phyloP scores from a whole-genome alignment of 2,113 vertebrate species.

The Myiozetetes cayanensis region DNA sequence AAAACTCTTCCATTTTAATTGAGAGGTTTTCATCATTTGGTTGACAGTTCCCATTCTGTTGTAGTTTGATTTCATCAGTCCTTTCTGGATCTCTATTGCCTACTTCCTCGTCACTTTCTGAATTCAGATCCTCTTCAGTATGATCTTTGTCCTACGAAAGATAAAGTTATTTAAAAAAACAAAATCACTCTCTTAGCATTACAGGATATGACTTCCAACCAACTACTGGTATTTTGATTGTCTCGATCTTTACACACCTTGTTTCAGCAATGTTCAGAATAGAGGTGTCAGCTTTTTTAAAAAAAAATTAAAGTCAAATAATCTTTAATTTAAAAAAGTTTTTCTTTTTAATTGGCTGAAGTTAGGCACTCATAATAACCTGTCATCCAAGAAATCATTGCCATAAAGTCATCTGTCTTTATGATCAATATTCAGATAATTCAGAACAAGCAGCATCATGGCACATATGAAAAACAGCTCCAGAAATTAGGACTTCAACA shows the following conservation, averaged over 20 bases:
- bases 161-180: background rate
- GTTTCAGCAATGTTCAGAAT: background rate
- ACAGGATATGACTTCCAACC: background rate
- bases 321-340: too few relatives aligned
- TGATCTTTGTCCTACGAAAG: conserved; percentile 71
- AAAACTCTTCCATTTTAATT: conserved; percentile 65
- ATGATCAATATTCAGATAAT: background rate
- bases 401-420: background rate
- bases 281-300: background rate
- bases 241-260: background rate
- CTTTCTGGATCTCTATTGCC: conserved; percentile 69
- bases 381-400: background rate
- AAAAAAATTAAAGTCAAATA: background rate
- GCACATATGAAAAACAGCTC: background rate
- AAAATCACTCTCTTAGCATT: background rate
- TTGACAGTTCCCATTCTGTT: conserved; percentile 88
- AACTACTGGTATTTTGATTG: background rate
- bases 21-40: conserved; percentile 70
- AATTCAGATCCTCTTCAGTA: conserved; percentile 69
- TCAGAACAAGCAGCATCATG: background rate
- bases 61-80: conserved; percentile 68
- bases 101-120: conserved; percentile 69
- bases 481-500: background rate
- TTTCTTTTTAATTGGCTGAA: background rate
- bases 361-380: background rate